Base-by-base conservation (phyloP, 53 echinoderm and acorn worm genomes). In the Echinarachnius parma region DNA sequence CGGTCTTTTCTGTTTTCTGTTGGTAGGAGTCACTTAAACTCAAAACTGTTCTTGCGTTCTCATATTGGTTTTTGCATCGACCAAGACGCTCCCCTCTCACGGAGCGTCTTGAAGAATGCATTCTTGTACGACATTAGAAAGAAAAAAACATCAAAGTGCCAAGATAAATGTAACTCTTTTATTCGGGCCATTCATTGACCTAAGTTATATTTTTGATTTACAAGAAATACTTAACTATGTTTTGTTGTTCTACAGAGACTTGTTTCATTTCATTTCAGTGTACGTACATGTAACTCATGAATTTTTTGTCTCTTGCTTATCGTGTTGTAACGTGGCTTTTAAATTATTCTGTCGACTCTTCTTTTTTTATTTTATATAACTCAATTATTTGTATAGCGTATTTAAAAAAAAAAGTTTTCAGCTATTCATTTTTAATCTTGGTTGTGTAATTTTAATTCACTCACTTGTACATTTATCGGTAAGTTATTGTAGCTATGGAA, bases 381-480 rank as follows among this genome's bases (percentile, higher is more conserved):
- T 72, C 74, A 72, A 56, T 57, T 39, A 56, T 55, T 39, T 57
- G 42, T 72, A 47, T 45, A 65, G 65, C 65, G 46, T 65, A 65
- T 68, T 39, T 5, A 39, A 9, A 13, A 48, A 66, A 31, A 52
- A 50, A 9, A 49, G 68, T 31, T 68, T n/a, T 68, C 52, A 50
- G 68, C 68, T 68, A 68, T 68, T 68, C 68, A 68, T 68, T 68
- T n/a, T 68, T 68, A 68, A 32, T 72, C 37, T 72, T 42, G 74
- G 74, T 72, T 72, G 58, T 72, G 74, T 72, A 72, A 71, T 53
- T 69, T 72, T 72, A 53, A 72, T 56, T 72, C 56, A 71, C 72
- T 56, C 44, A 56, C 46, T 39, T 72, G 74, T 72, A 72, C 74
- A 72, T 56, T 72, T 72, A 72, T 72, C 13, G 57, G 74, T 72